Evolutionary conservation across 2,113 vertebrate genomes (phyloP).

Genomic region (Dolichotis patagonum): DNA sequence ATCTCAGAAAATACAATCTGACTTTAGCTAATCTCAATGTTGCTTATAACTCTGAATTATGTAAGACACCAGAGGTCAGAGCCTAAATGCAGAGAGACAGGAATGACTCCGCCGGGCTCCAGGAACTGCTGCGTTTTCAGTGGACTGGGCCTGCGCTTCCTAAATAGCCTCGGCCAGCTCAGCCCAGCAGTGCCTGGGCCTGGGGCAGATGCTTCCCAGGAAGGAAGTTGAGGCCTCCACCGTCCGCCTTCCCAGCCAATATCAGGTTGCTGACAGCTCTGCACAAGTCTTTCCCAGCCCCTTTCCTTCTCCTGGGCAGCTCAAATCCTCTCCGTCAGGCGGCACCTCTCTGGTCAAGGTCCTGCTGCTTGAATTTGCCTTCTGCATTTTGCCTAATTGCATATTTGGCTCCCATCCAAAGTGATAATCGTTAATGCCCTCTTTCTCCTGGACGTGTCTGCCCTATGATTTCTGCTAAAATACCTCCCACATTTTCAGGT

Average conservation of each 20-base stretch:
- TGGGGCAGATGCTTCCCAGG: not conserved
- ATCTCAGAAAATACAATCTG: not conserved
- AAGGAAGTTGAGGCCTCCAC: not conserved
- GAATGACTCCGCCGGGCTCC: not conserved
- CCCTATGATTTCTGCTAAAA: slow-evolving; percentile 37
- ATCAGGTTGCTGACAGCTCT: not conserved
- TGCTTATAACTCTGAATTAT: not conserved
- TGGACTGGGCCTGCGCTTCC: not conserved
- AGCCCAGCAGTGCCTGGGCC: not conserved
- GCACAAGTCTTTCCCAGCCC: not conserved
- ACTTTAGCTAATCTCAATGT: not conserved
- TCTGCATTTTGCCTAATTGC: slow-evolving; percentile 38
- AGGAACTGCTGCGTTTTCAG: not conserved
- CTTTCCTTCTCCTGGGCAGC: not conserved
- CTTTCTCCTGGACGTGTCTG: not conserved
- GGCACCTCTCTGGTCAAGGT: not conserved
- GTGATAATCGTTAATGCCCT: not conserved
- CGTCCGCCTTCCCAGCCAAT: not conserved
- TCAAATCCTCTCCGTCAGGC: not conserved
- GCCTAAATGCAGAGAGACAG: not conserved
- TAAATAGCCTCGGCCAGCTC: not conserved
- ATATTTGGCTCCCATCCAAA: slow-evolving; percentile 23
- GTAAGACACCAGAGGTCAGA: not conserved
- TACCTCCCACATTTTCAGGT: not conserved
- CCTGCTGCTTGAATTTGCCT: not conserved